phyloP scores from a whole-genome alignment of 2,797 vertebrate genomes.

The Poeciliopsis paucimaculata region DNA sequence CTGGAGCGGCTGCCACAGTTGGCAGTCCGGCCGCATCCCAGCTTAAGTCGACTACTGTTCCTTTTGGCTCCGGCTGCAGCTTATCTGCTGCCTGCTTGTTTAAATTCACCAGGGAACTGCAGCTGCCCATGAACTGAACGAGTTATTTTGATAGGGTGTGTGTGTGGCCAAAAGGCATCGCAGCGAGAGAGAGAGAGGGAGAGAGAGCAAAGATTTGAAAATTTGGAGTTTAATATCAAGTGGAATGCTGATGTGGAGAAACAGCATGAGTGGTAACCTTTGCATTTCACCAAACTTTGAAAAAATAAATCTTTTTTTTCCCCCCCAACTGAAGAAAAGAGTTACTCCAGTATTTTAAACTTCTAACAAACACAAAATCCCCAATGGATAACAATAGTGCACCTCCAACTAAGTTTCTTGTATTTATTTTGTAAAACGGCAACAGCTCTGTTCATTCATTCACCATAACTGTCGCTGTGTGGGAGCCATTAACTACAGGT shows the following conservation, averaged over 20 bases:
- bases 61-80: slow-evolving; percentile 24
- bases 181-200: neutral
- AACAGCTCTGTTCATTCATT: neutral
- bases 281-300: neutral
- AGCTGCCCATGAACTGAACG: slow-evolving; percentile 21
- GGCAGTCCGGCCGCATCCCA: slow-evolving; percentile 28
- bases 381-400: neutral
- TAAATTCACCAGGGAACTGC: slow-evolving; percentile 24
- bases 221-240: slow-evolving; percentile 3
- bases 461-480: neutral
- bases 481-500: neutral
- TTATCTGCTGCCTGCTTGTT: slow-evolving; percentile 29
- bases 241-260: neutral
- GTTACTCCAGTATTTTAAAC: neutral
- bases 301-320: neutral
- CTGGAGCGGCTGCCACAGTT: slow-evolving; percentile 41
- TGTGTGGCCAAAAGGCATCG: slow-evolving; percentile 1
- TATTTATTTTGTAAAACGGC: neutral
- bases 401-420: neutral
- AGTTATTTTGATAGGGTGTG: neutral
- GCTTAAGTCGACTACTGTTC: slow-evolving; percentile 43
- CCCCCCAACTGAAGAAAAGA: neutral
- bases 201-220: neutral
- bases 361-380: neutral
- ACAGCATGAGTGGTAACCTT: neutral